Base-by-base conservation (phyloP, 2,113 vertebrate species). In the Cyprinus carpio region DNA sequence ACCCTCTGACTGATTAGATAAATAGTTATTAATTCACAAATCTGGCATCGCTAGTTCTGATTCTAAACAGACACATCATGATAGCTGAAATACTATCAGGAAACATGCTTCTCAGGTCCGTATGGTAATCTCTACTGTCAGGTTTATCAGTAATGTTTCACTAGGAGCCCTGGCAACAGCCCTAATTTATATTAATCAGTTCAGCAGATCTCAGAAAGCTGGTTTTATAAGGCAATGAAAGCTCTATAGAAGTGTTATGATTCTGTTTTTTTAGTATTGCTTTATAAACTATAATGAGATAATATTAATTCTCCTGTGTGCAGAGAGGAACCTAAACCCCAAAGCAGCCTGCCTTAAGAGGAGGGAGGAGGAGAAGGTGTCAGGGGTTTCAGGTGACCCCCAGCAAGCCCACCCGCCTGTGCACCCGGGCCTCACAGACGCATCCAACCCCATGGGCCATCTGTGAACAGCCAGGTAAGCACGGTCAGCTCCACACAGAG, bases 271-370 rank as follows among this genome's bases (percentile, higher is more conserved):
- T 20, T 2, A 27, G 23, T 46, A 15, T 25, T 65, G 2, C 29
- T 64, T n/a, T 27, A 4, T 79, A n/a, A 7, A 20, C 80, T n/a
- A 7, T 82, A 49, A 2, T n/a, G n/a, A 51, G n/a, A 18, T 31
- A 23, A 71, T 13, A 11, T 40, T 7, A 49, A 46, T 49, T 78
- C 8, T 82, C 29, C 1, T 37, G 3, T 13, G 13, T 18, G 3
- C 93, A 99, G 98, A 99, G 92, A 92, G 98, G 89, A 99, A 99
- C 92, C 91, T 99, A 84, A 99, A 99, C 92, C 98, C 98, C 91
- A 99, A 99, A 98, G 97, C 98, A 93, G 98, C 98, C 96, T 99
- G 98, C 95, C 98, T 99, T 94, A 99, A 99, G 92, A 97, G 97
- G 93, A 96, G 98, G 90, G 98, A 99, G 96, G 97, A 98, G 94